Evolutionary conservation across 2,113 vertebrate species (phyloP).

Genomic region (Passer montanus): DNA sequence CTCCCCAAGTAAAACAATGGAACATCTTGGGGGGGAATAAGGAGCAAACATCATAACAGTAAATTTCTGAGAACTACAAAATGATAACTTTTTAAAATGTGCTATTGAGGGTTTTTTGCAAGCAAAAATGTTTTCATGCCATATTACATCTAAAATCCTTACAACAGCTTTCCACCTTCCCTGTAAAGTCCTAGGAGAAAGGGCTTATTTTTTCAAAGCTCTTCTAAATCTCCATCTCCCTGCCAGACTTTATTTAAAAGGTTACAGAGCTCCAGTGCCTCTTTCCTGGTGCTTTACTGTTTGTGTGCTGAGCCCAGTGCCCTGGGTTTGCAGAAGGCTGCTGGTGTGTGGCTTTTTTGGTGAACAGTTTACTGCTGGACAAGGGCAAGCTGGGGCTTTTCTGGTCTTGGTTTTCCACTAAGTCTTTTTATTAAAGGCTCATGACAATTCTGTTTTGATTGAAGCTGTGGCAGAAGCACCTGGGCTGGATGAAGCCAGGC

Average conservation of each 20-base stretch:
- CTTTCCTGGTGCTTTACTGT: not conserved
- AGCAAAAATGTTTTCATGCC: not conserved
- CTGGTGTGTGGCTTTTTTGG: not conserved
- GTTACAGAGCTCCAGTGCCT: not conserved
- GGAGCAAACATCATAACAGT: not conserved
- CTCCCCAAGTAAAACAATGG: not conserved
- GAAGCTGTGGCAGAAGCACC: not conserved
- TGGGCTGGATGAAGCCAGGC: fast-evolving
- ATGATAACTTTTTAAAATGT: not conserved
- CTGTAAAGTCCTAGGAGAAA: not conserved
- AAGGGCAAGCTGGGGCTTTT: not conserved
- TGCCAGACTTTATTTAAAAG: not conserved
- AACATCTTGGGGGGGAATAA: not conserved
- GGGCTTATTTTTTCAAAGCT: not conserved
- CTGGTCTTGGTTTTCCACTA: not conserved
- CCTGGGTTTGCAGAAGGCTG: not conserved
- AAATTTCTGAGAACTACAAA: not conserved
- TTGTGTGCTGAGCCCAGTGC: not conserved
- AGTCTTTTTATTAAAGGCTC: not conserved
- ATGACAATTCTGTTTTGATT: not conserved
- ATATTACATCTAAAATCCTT: not conserved
- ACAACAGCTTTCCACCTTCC: not conserved
- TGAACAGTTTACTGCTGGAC: not conserved
- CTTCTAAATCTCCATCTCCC: not conserved
- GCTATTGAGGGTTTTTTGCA: fast-evolving